Conservation (phyloP, 2,797 vertebrate genomes). For the Acanthornis magna region DNA sequence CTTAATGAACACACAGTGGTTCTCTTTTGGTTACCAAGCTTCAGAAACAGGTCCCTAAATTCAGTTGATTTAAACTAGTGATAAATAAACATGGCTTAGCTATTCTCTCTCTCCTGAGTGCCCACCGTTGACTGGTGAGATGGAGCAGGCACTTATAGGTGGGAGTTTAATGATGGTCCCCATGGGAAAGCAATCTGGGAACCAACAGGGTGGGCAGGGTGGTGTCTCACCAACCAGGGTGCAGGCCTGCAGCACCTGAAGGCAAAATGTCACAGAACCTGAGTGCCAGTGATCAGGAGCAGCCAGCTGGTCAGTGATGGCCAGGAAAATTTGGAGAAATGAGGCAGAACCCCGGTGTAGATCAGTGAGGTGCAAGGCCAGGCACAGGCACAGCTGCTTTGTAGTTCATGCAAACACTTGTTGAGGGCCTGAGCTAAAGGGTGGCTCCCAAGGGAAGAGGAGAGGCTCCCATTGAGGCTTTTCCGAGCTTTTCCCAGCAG, state of each 20-base stretch:
- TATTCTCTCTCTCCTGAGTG: background rate
- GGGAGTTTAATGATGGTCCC: background rate
- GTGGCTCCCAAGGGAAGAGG: background rate
- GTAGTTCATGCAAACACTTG: background rate
- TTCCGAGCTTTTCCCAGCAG: background rate
- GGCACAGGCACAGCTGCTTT: background rate
- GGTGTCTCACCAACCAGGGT: background rate
- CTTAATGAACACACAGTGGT: background rate
- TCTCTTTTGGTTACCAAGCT: background rate
- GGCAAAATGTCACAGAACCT: background rate
- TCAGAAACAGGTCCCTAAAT: background rate
- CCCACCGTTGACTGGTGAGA: background rate
- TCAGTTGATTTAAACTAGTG: background rate
- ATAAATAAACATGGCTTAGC: background rate
- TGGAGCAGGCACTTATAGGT: background rate
- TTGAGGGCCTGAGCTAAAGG: background rate
- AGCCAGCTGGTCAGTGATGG: background rate
- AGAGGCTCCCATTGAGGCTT: background rate
- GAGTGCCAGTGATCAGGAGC: background rate
- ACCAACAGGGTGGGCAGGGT: background rate
- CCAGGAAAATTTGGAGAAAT: background rate
- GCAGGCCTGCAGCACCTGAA: background rate
- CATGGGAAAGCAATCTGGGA: background rate
- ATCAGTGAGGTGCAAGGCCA: background rate
- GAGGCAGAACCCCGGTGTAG: background rate